These are phyloP conservation scores for Drosophila arizonae DNA, from an alignment of 1,140 invertebrate genomes.

Conservation along the genomic window DNA sequence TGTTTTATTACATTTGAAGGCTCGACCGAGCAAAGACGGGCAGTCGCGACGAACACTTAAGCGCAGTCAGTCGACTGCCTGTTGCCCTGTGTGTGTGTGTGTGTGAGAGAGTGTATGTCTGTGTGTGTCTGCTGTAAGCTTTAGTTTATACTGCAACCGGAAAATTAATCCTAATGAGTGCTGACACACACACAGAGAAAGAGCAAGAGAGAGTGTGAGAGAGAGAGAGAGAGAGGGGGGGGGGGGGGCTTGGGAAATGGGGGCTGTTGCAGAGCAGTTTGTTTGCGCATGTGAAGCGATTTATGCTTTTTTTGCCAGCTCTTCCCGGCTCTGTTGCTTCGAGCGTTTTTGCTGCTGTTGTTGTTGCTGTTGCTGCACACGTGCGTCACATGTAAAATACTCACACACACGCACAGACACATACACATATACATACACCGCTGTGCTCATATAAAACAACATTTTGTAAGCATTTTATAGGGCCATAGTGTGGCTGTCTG, in stretches of 20 bases:
- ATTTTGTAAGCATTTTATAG: slow-evolving; percentile 80
- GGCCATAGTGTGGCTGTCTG: slow-evolving; percentile 64
- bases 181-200: slow-evolving; percentile 63
- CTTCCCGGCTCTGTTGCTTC: slow-evolving; percentile 43
- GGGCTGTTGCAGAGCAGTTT: slow-evolving; percentile 39
- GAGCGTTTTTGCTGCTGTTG: slow-evolving; percentile 41
- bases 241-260: slow-evolving; percentile 1
- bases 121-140: slow-evolving; percentile 60
- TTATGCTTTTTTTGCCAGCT: slow-evolving; percentile 59
- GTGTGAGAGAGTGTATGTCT: too few relatives aligned
- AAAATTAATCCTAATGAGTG: slow-evolving; percentile 81
- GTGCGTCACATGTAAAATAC: slow-evolving; percentile 75
- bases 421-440: slow-evolving; percentile 11
- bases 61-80: slow-evolving; percentile 40
- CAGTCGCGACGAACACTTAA: slow-evolving; percentile 56
- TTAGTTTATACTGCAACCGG: slow-evolving; percentile 78
- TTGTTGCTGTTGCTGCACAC: slow-evolving; percentile 60
- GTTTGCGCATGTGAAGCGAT: slow-evolving; percentile 73
- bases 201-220: background rate
- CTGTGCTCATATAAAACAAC: slow-evolving; percentile 71
- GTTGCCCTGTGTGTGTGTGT: background rate
- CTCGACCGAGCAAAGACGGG: slow-evolving; percentile 33
- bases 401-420: slow-evolving; percentile 42
- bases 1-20: slow-evolving; percentile 68
- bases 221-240: background rate